These are phyloP conservation scores for Centruroides vittatus DNA, from an alignment of 1,140 invertebrate genomes.

Conservation along the genomic window DNA sequence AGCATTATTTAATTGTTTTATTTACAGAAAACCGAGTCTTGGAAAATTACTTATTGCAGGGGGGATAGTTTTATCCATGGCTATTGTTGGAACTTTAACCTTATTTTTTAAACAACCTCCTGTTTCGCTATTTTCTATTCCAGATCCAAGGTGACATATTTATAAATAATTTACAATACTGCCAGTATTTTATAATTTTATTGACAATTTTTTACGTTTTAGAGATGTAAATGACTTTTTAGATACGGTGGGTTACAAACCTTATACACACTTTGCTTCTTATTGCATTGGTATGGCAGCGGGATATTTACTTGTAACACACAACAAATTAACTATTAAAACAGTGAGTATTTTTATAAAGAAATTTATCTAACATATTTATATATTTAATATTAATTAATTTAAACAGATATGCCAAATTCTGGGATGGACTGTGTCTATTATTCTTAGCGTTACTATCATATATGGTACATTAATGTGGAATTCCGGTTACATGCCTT, in stretches of 20 bases:
- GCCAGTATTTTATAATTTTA: too few relatives aligned
- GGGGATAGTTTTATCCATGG: constrained; percentile 8
- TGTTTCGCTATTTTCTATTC: constrained; percentile 11
- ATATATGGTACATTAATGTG: constrained; percentile 12
- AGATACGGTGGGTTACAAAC: constrained; percentile 17
- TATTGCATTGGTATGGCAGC: constrained; percentile 17
- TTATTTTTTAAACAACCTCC: constrained; percentile 10
- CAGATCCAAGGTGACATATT: constrained; percentile 8
- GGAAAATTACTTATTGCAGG: constrained; percentile 7
- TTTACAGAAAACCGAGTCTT: constrained; percentile 5
- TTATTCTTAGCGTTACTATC: not conserved
- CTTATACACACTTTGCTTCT: constrained; percentile 15
- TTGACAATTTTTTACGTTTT: not conserved
- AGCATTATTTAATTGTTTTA: too few relatives aligned
- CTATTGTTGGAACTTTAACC: constrained; percentile 6
- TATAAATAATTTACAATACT: too few relatives aligned
- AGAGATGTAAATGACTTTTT: constrained; percentile 17
- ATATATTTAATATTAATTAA: not conserved
- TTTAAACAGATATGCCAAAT: constrained; percentile 5
- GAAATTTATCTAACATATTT: not conserved
- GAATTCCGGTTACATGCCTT: constrained; percentile 13
- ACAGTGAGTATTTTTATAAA: constrained; percentile 6
- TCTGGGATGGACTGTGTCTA: constrained; percentile 4
- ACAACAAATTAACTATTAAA: constrained; percentile 10
- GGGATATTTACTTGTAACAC: constrained; percentile 11